Conservation (phyloP, 2,888 invertebrate genomes). For the Folsomia candida region DNA sequence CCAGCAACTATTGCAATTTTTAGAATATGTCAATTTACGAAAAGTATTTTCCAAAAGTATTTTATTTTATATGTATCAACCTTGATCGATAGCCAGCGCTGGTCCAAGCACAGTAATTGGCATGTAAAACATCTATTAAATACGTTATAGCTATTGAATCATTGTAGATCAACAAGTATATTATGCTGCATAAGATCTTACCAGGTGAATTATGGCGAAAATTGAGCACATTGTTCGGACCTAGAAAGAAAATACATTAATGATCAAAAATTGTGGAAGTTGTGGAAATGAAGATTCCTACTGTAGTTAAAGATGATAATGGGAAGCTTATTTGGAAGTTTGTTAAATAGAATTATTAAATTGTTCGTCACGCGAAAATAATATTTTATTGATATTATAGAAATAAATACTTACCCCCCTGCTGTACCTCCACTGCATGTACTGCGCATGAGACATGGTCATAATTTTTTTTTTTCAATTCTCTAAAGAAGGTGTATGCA, state of each 20-base stretch:
- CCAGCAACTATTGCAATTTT: conserved; percentile 32
- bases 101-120: conserved; percentile 39
- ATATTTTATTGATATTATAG: too few species aligned
- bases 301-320: too few species aligned
- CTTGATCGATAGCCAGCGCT: conserved; percentile 39
- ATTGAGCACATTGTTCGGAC: conserved; percentile 25
- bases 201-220: conserved; percentile 38
- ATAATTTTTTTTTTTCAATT: conserved; percentile 3
- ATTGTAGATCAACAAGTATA: too few species aligned
- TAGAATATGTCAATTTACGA: too few species aligned
- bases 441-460: conserved; percentile 21
- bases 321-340: too few species aligned
- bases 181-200: too few species aligned
- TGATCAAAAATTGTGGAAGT: too few species aligned
- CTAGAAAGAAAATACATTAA: too few species aligned
- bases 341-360: too few species aligned
- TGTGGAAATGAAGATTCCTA: too few species aligned
- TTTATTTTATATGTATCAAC: conserved; percentile 16
- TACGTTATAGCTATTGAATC: background rate
- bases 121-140: conserved; percentile 33
- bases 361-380: too few species aligned
- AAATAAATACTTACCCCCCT: conserved; percentile 29
- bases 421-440: conserved; percentile 39
- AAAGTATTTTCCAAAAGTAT: too few species aligned
- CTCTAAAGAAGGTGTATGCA: background rate